Evolutionary conservation across 2,113 vertebrate species (phyloP).

Genomic region (Tragelaphus strepsiceros): DNA sequence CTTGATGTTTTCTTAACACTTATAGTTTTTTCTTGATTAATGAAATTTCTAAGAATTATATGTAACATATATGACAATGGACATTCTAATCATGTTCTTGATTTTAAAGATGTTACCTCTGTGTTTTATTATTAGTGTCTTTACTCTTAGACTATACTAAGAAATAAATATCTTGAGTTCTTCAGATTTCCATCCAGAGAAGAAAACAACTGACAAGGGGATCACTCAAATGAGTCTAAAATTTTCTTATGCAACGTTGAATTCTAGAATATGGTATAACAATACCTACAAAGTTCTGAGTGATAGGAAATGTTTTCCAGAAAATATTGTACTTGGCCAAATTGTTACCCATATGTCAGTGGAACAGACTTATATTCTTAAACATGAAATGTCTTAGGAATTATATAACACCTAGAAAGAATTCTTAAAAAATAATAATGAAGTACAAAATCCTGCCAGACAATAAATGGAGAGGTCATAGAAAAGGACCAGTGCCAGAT

Average conservation of each 20-base stretch:
- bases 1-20: neutral
- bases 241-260: neutral
- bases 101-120: neutral
- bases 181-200: neutral
- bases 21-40: neutral
- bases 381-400: neutral
- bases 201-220: neutral
- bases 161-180: neutral
- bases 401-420: neutral
- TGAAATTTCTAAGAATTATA: neutral
- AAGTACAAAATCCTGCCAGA: neutral
- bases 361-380: neutral
- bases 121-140: neutral
- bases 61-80: neutral
- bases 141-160: neutral
- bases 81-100: neutral
- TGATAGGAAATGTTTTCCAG: neutral
- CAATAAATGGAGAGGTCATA: neutral
- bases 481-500: neutral
- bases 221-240: neutral
- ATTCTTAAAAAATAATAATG: neutral
- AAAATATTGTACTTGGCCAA: neutral
- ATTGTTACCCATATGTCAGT: neutral
- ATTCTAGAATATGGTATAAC: neutral
- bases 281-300: neutral